Evolutionary conservation across 2,888 invertebrate genomes (phyloP).

Genomic region (Hirtodrosophila alboralis): DNA sequence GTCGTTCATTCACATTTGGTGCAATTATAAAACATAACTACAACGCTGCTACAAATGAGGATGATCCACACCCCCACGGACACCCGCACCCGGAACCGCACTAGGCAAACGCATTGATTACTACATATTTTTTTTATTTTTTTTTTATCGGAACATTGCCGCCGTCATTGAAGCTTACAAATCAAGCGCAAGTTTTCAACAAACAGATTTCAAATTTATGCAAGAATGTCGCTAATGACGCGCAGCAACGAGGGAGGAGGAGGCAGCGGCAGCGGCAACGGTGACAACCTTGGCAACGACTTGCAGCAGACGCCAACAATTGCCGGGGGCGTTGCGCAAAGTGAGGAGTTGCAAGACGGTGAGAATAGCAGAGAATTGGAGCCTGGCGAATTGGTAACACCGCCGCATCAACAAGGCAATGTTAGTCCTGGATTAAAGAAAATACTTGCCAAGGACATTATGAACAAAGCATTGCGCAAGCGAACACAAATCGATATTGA

Average conservation of each 20-base stretch:
- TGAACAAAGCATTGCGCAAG: conserved; percentile 65
- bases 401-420: conserved; percentile 67
- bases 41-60: conserved; percentile 31
- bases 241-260: conserved; percentile 10
- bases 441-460: conserved; percentile 52
- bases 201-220: conserved; percentile 19
- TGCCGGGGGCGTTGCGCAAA: conserved; percentile 56
- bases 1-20: conserved; percentile 16
- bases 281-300: conserved; percentile 4
- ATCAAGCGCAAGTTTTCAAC: conserved; percentile 18
- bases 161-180: conserved; percentile 41
- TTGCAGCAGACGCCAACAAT: conserved; percentile 9
- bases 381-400: conserved; percentile 82
- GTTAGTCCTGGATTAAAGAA: conserved; percentile 44
- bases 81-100: conserved; percentile 39
- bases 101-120: conserved; percentile 53
- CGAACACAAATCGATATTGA: conserved; percentile 45
- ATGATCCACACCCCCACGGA: conserved; percentile 38
- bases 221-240: conserved; percentile 36
- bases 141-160: conserved; percentile 29
- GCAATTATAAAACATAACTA: conserved; percentile 15
- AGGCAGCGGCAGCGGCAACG: not conserved
- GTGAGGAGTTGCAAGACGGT: conserved; percentile 75
- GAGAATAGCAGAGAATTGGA: conserved; percentile 79
- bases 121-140: conserved; percentile 59